phyloP scores from a whole-genome alignment of 1,140 invertebrate species.

The Aleiodes sp. region DNA sequence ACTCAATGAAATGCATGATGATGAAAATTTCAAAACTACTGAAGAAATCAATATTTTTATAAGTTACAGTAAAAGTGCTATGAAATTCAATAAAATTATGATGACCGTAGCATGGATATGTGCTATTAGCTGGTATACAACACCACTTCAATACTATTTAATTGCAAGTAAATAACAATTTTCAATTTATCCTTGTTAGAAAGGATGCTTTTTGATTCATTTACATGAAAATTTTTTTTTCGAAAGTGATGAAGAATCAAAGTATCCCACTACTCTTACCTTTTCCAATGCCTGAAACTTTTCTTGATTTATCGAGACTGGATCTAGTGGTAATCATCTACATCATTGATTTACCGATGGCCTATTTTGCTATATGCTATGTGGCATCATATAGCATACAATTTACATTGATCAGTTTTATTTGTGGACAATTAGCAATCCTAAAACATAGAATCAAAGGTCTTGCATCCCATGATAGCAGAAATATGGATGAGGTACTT shows the following conservation, averaged over 20 bases:
- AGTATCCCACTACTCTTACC: background rate
- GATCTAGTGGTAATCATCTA: background rate
- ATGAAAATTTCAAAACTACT: background rate
- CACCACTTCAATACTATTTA: conserved; percentile 9
- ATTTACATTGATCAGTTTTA: background rate
- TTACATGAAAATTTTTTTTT: background rate
- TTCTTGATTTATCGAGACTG: background rate
- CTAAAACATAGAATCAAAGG: background rate
- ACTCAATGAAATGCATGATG: background rate
- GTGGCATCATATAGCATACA: background rate
- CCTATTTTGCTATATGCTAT: background rate
- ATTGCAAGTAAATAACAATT: conserved; percentile 19
- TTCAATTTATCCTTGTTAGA: background rate
- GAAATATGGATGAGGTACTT: background rate
- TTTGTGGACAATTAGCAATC: conserved; percentile 9
- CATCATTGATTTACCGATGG: background rate
- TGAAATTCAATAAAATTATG: background rate
- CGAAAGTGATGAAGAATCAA: conserved; percentile 2
- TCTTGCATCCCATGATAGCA: background rate
- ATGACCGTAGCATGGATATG: background rate
- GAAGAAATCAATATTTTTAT: conserved; percentile 14
- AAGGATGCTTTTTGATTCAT: background rate
- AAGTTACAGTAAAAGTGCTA: background rate
- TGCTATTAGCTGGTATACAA: background rate
- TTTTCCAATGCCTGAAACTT: background rate